phyloP scores from a whole-genome alignment of 2,113 vertebrate genomes.

The Gobio gobio region DNA sequence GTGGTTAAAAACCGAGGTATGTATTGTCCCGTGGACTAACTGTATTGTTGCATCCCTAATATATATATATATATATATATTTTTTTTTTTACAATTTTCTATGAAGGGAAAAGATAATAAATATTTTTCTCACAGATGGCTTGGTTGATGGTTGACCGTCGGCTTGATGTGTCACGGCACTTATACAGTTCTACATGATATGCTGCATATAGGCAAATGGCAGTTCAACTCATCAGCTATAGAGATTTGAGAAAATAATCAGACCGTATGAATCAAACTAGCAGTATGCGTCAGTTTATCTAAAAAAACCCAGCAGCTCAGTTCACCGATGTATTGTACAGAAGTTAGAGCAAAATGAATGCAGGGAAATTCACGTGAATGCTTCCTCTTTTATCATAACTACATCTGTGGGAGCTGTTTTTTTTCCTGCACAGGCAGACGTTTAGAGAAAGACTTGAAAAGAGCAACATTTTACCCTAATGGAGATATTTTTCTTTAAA shows the following conservation, averaged over 20 bases:
- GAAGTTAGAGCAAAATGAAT: slow-evolving; percentile 8
- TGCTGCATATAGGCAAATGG: background rate
- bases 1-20: too few species aligned
- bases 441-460: slow-evolving; percentile 16
- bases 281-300: background rate
- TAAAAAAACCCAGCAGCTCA: background rate
- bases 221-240: background rate
- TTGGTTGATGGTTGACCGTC: too few species aligned
- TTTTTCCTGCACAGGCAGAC: background rate
- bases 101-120: too few species aligned
- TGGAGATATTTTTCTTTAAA: slow-evolving; percentile 33
- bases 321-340: background rate
- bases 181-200: background rate
- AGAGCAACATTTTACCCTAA: slow-evolving; percentile 19
- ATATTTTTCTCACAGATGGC: too few species aligned
- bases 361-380: background rate
- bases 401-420: slow-evolving; percentile 21
- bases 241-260: background rate
- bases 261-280: background rate
- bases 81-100: too few species aligned
- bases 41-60: too few species aligned
- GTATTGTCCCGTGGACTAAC: too few species aligned
- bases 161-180: too few species aligned
- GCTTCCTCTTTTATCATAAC: slow-evolving; percentile 2
- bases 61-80: too few species aligned